Evolutionary conservation across 1,140 invertebrate species (phyloP).

Genomic region (Trinorchestia longiramus): DNA sequence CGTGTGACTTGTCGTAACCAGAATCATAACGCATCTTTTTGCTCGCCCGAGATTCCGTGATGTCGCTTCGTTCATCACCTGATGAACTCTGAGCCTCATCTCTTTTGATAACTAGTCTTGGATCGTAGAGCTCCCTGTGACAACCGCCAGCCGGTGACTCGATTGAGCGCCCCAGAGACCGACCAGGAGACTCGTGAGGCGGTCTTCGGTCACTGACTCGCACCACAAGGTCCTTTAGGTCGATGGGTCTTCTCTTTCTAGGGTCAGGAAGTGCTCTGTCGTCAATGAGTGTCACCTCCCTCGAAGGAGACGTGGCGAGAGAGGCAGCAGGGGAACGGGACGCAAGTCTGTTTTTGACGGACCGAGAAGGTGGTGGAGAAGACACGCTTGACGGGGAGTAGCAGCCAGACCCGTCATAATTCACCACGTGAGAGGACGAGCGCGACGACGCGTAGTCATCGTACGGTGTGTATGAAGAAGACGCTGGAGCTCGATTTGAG

Average conservation of each 20-base stretch:
- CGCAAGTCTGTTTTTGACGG: conserved; percentile 18
- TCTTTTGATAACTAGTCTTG: conserved; percentile 58
- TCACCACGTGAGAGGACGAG: conserved; percentile 2
- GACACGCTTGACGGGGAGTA: conserved; percentile 28
- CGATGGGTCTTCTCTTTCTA: conserved; percentile 61
- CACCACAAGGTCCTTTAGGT: conserved; percentile 65
- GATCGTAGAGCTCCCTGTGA: conserved; percentile 63
- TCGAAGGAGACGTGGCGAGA: conserved; percentile 63
- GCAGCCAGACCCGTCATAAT: conserved; percentile 10
- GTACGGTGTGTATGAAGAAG: background rate
- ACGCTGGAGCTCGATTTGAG: background rate
- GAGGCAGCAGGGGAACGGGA: conserved; percentile 63
- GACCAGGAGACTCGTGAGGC: conserved; percentile 62
- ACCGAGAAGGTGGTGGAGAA: conserved; percentile 66
- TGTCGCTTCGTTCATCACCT: conserved; percentile 61
- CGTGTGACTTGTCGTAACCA: conserved; percentile 59
- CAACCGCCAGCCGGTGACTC: conserved; percentile 59
- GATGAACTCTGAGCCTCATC: conserved; percentile 62
- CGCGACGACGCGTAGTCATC: conserved; percentile 16
- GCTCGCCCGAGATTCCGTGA: conserved; percentile 58
- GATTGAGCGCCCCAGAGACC: conserved; percentile 54
- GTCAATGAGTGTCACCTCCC: conserved; percentile 65
- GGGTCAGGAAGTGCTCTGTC: conserved; percentile 63
- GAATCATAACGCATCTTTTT: conserved; percentile 63
- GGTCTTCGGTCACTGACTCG: conserved; percentile 63